Conservation (phyloP, 37 sponge, comb jelly and placozoan genomes). For the Theonella swinhoei region DNA sequence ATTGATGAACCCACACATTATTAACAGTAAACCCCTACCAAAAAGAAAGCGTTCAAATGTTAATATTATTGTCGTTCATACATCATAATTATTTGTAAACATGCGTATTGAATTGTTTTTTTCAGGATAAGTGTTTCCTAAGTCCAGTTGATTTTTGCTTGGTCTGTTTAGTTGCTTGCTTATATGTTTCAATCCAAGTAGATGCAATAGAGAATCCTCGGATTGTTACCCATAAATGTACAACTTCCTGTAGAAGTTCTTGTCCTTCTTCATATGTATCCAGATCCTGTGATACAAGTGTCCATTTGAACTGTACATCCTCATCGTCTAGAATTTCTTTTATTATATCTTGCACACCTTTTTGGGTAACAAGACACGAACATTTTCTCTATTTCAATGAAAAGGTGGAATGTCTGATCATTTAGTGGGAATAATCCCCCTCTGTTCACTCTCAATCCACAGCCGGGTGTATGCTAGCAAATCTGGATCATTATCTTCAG, state of each 20-base stretch:
- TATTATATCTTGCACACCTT: not conserved
- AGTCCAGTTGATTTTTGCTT: constrained; percentile 16
- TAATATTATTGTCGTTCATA: not conserved
- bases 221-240: constrained; percentile 48
- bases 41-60: constrained; percentile 2
- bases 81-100: not conserved
- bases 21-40: constrained; percentile 26
- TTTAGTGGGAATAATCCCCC: constrained; percentile 50
- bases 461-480: constrained; percentile 24
- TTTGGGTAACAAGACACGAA: constrained; percentile 1
- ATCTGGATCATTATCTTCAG: constrained; percentile 11
- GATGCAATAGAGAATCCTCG: constrained; percentile 47
- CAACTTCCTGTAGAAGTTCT: constrained; percentile 29
- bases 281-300: constrained; percentile 21
- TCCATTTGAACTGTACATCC: constrained; percentile 59
- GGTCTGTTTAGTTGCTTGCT: constrained; percentile 10
- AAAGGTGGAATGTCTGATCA: constrained; percentile 20
- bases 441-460: constrained; percentile 36
- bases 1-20: constrained; percentile 4
- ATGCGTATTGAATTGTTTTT: not conserved
- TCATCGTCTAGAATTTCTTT: constrained; percentile 25
- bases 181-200: constrained; percentile 46
- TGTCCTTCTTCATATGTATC: constrained; percentile 3
- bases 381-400: constrained; percentile 23
- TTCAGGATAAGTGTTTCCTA: constrained; percentile 11